phyloP scores from a whole-genome alignment of 2,888 invertebrate genomes.

The Theodoxus fluviatilis region DNA sequence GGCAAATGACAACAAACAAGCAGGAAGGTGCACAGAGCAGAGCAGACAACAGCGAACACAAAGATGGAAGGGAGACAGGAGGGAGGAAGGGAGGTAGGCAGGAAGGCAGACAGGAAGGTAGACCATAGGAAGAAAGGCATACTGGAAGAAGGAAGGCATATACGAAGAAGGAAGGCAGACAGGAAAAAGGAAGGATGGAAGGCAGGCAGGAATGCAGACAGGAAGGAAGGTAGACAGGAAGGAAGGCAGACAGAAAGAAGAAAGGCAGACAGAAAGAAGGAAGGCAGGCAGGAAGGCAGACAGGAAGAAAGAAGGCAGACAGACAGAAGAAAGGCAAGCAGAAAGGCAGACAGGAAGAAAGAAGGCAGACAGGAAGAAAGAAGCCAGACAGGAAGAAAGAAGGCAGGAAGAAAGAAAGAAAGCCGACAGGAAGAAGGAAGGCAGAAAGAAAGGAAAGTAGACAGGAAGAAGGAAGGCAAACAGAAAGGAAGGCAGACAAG shows the following conservation, averaged over 20 bases:
- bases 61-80: not conserved
- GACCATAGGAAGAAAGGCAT: not conserved
- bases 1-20: not conserved
- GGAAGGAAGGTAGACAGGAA: not conserved
- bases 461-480: not conserved
- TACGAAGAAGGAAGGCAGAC: conserved; percentile 10
- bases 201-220: not conserved
- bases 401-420: not conserved
- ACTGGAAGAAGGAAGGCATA: conserved; percentile 5
- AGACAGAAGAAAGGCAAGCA: not conserved
- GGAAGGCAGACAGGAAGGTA: not conserved
- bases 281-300: not conserved
- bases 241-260: not conserved
- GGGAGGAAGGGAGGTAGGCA: conserved; percentile 1
- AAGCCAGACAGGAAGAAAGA: not conserved
- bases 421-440: not conserved
- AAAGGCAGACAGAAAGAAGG: not conserved
- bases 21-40: not conserved
- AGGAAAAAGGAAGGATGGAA: not conserved
- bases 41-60: conserved; percentile 9
- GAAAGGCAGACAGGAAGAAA: not conserved
- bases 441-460: not conserved
- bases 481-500: not conserved
- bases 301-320: not conserved
- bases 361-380: not conserved